Base-by-base conservation (phyloP, 2,888 invertebrate species). In the Melolontha melolontha region DNA sequence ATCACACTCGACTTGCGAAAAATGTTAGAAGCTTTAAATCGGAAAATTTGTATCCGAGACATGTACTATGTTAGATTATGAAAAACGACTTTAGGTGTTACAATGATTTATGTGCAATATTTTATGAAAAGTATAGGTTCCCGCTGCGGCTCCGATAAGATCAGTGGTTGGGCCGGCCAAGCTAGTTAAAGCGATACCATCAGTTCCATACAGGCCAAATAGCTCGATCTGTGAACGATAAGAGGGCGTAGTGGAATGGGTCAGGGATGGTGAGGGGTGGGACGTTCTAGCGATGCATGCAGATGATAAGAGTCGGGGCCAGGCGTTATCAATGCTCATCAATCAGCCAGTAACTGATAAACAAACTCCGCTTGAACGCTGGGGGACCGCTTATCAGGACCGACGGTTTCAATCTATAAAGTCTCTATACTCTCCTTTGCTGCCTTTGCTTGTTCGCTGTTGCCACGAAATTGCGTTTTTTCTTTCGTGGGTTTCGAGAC, bases 121-220 rank as follows among this genome's bases (percentile, higher is more conserved):
- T 75, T 77, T 78, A 77, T 76, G 76, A 78, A 77, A 79, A 76
- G 75, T 79, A 75, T 78, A 76, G 76, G 77, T 78, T 76, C 75
- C 74, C 75, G 74, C 72, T 68, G 68, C 55, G 74, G 67, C 49
- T 75, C 76, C 81, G 85, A 85, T 85, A 85, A 80, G 83, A 86
- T 85, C 85, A 81, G 82, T 83, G 83, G 70, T 84, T 83, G 85
- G 85, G 77, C 79, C 78, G 80, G 80, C 79, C 81, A 79, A 86
- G 86, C 86, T 86, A 86, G 86, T 86, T 86, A 86, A 83, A 73
- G 79, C 81, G 86, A 86, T 86, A 86, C 82, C 80, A 86, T 86
- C 86, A 78, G 76, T 75, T 70, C 82, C 79, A 83, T 84, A 84
- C 81, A 81, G 80, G 80, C 81, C 81, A 80, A 80, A 81, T 81